phyloP scores from a whole-genome alignment of 2,888 invertebrate genomes.

The Altica lythri region DNA sequence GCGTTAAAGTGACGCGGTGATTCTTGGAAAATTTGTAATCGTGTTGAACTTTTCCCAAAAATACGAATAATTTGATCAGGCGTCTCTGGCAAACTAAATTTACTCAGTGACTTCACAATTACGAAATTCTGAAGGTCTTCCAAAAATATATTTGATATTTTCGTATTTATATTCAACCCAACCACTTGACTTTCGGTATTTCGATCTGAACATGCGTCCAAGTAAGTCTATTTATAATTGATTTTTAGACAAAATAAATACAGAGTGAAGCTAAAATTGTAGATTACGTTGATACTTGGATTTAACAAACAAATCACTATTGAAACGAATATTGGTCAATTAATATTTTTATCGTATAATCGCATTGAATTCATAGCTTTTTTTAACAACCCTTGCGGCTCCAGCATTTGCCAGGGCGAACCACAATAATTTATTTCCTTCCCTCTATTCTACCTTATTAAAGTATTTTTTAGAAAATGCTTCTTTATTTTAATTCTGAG shows the following conservation, averaged over 20 bases:
- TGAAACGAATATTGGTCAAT: constrained; percentile 31
- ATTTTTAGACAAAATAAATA: constrained; percentile 14
- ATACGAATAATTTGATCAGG: constrained; percentile 25
- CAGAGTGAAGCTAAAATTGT: constrained; percentile 2
- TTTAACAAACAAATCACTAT: constrained; percentile 17
- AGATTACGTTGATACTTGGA: background rate
- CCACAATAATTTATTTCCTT: constrained; percentile 57
- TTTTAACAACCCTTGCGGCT: constrained; percentile 55
- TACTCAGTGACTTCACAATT: constrained; percentile 31
- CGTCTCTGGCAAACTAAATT: constrained; percentile 26
- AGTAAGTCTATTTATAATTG: constrained; percentile 28
- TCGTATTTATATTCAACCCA: constrained; percentile 28
- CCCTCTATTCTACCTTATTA: constrained; percentile 34
- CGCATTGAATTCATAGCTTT: constrained; percentile 44
- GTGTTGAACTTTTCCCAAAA: constrained; percentile 14
- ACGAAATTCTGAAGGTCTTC: constrained; percentile 33
- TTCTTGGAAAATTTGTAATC: constrained; percentile 1
- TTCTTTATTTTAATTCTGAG: constrained; percentile 37
- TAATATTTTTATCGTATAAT: constrained; percentile 27
- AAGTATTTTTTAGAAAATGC: constrained; percentile 18
- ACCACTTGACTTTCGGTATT: constrained; percentile 28
- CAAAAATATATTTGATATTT: constrained; percentile 33
- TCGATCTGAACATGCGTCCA: constrained; percentile 29
- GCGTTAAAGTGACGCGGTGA: background rate
- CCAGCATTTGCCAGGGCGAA: constrained; percentile 71